Evolutionary conservation across 2,797 vertebrate species (phyloP).

Genomic region (Lophura swinhoii): DNA sequence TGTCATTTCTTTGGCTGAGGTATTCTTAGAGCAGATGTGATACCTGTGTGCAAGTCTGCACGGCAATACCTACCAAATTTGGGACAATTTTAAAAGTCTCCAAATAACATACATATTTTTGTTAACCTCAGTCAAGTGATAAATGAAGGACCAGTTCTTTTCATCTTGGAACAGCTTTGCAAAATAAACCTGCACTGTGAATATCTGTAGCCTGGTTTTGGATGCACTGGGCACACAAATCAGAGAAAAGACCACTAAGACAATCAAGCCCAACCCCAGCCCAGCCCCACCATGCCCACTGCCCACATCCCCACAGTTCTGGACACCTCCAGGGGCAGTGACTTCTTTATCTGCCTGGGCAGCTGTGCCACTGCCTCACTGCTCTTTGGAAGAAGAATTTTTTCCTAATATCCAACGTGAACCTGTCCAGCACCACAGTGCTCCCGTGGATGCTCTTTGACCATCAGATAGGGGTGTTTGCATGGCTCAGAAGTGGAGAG

Average conservation of each 20-base stretch:
- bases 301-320: not conserved
- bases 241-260: not conserved
- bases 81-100: not conserved
- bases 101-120: not conserved
- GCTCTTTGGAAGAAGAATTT: not conserved
- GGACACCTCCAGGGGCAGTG: not conserved
- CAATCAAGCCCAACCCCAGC: no score
- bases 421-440: not conserved
- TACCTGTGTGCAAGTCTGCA: accelerated
- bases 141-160: not conserved
- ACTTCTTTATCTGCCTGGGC: no score
- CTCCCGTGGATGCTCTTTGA: not conserved
- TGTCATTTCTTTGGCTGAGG: not conserved
- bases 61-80: not conserved
- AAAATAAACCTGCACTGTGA: not conserved
- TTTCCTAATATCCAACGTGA: no score
- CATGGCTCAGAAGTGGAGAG: accelerated
- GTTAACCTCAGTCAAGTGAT: not conserved
- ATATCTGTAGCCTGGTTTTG: not conserved
- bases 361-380: not conserved
- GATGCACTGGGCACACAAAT: accelerated
- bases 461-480: not conserved
- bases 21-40: not conserved
- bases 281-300: no score
- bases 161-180: not conserved